Evolutionary conservation across 2,888 invertebrate species (phyloP).

Genomic region (Perithous albicinctus): DNA sequence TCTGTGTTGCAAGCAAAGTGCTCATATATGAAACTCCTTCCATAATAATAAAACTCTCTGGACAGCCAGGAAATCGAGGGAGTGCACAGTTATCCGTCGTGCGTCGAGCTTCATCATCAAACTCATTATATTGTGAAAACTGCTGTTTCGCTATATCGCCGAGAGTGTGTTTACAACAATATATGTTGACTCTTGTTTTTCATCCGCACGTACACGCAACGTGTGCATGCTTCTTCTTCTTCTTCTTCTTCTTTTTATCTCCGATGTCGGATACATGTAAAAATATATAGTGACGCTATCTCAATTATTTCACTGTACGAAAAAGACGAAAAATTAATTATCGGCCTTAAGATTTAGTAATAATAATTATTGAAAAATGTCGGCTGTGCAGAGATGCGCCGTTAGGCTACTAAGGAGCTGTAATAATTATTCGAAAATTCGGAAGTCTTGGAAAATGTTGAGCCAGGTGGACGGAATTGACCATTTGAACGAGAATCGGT

Average conservation of each 20-base stretch:
- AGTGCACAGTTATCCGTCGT: conserved; percentile 12
- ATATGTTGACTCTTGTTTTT: conserved; percentile 1
- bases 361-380: not conserved
- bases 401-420: conserved; percentile 50
- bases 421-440: conserved; percentile 37
- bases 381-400: conserved; percentile 46
- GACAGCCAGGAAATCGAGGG: not conserved
- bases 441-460: conserved; percentile 10
- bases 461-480: not conserved
- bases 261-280: not conserved
- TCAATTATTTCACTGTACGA: not conserved
- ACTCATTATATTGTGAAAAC: not conserved
- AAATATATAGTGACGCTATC: not conserved
- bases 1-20: conserved; percentile 12
- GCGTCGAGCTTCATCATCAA: not conserved
- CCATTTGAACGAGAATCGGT: conserved; percentile 43
- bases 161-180: conserved; percentile 29
- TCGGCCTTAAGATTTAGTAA: too few species aligned
- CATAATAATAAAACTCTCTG: not conserved
- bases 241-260: too few species aligned
- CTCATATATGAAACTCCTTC: not conserved
- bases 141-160: not conserved
- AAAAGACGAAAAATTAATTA: not conserved
- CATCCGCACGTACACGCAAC: conserved; percentile 16
- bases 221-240: conserved; percentile 5